Evolutionary conservation across 2,113 vertebrate genomes (phyloP), one percentile per base, ranked within the genome.

Genomic region (Crocuta crocuta): DNA sequence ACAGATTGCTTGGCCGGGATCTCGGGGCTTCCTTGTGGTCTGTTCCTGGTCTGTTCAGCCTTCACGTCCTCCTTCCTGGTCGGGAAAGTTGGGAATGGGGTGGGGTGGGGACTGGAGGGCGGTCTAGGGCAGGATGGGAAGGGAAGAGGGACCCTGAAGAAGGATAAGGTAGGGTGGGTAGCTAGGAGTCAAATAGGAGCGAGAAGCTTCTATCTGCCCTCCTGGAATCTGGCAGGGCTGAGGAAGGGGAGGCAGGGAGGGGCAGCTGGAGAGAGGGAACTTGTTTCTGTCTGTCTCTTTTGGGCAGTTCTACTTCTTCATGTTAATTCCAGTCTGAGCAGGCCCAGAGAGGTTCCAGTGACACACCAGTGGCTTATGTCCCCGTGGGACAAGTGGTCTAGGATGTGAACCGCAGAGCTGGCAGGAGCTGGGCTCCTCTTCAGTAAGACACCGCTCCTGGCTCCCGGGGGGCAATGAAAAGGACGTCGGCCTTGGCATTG

Each of bases 401-500:
- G 90, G 89, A 88, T 50, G 61, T 83, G 50, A 80, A 53, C 45
- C 58, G 33, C 61, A 48, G 35, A 74, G 85, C 53, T 16, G 88
- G 71, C 68, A 0, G 17, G 86, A 71, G 78, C 68, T n/a, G 78
- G 70, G 21, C 71, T 91, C 70, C 83, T 45, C 88, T 45, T 99
- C 99, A 99, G 98, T 99, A 99, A 94, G 99, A 99, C 98, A 99
- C 99, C 0, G 97, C 97, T 79, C 99, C 98, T 0, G 99, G 98
- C 80, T 99, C 99, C 80, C 98, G 98, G 0, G 99, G 98, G 39
- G 97, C 82, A 85, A 99, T 99, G 97, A 99, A 99, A 6, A 99
- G 99, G 2, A 99, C 97, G 2, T 99, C 99, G 0, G 99, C 99
- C 98, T 99, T 99, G 79, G 99, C 99, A 65, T 99, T 99, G 98